These are phyloP conservation scores for Pseudolaguvia tuberculata DNA, from an alignment of 2,113 vertebrate species.

Conservation along the genomic window DNA sequence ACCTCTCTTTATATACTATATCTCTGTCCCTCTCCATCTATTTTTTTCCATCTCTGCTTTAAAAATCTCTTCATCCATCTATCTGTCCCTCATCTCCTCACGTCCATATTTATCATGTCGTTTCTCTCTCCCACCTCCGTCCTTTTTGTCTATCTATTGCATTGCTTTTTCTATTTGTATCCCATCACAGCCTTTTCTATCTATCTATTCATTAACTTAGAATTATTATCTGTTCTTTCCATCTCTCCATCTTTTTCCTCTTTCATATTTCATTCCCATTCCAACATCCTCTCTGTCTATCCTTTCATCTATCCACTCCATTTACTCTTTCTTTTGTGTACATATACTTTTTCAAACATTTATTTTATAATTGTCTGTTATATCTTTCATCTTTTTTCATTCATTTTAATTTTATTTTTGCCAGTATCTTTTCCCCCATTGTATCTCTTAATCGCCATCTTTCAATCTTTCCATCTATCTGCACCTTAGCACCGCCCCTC, in stretches of 20 bases:
- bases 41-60: not conserved
- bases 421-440: not conserved
- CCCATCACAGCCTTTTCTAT: no score
- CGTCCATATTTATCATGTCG: not conserved
- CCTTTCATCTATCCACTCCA: not conserved
- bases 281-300: not conserved
- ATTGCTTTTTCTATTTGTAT: not conserved
- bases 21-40: not conserved
- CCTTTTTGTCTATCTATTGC: not conserved
- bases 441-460: not conserved
- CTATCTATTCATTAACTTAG: not conserved
- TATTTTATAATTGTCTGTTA: not conserved
- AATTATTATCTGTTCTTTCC: not conserved
- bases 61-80: not conserved
- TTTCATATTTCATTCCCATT: not conserved
- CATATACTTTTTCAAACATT: not conserved
- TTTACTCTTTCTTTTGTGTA: not conserved
- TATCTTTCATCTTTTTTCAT: not conserved
- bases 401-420: no score
- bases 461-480: not conserved
- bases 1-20: not conserved
- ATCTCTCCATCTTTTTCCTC: not conserved
- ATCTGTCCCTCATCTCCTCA: not conserved
- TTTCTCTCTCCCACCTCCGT: not conserved
- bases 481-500: not conserved